Conservation (phyloP, 2,888 invertebrate genomes). For the Cryptus armator region DNA sequence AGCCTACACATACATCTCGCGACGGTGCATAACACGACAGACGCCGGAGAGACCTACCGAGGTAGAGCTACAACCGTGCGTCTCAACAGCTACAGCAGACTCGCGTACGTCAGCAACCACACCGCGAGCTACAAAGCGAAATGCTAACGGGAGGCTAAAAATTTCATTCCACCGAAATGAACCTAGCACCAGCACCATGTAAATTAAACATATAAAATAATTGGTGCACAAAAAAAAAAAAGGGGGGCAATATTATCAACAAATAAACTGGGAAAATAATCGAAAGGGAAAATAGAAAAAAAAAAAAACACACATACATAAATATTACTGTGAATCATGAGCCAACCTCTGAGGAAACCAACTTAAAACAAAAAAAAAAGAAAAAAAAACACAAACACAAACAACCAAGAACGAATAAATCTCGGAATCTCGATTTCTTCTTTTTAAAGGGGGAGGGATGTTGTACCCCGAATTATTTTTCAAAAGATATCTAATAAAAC, state of each 20-base stretch:
- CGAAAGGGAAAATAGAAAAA: not conserved
- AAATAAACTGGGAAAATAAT: not conserved
- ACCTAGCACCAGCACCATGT: too few species aligned
- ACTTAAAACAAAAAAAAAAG: not conserved
- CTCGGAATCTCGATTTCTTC: not conserved
- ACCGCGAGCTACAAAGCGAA: too few species aligned
- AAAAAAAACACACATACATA: too few species aligned
- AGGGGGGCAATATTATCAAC: too few species aligned
- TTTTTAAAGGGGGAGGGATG: constrained; percentile 1
- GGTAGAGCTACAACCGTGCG: too few species aligned
- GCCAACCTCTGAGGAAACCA: not conserved
- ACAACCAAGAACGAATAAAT: not conserved
- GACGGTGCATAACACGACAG: not conserved
- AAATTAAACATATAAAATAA: too few species aligned
- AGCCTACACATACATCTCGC: not conserved
- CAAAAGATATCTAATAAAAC: not conserved
- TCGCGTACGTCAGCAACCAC: too few species aligned
- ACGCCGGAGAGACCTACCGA: constrained; percentile 5
- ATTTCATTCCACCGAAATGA: too few species aligned
- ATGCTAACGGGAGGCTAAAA: too few species aligned
- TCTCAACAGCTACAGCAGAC: too few species aligned
- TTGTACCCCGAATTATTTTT: not conserved
- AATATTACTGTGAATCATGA: not conserved
- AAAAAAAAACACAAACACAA: too few species aligned
- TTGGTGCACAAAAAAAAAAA: too few species aligned